Percentiles rank a stretch among this genome's conserved stretches.
These are phyloP conservation scores for Rhopilema esculentum DNA, from an alignment of 30 jellyfish, hydroid and myxozoan species.

Conservation along the genomic window DNA sequence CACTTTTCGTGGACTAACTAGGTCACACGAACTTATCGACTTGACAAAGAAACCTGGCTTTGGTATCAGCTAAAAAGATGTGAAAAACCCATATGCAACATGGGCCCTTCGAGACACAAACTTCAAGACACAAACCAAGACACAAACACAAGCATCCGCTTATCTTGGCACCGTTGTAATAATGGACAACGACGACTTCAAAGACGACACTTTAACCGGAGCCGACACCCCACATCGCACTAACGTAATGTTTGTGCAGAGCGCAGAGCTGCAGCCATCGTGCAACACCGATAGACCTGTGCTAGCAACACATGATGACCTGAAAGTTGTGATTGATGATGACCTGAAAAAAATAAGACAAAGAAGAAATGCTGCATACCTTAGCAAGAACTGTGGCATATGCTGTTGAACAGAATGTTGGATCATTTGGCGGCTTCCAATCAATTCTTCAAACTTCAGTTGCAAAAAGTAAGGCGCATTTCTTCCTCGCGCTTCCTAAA, in stretches of 20 bases:
- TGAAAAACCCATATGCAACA: conserved; percentile 6
- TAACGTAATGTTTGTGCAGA: conserved; percentile 45
- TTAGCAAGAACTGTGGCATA: conserved; percentile 14
- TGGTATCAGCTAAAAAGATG: too few species aligned
- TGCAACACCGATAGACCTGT: conserved; percentile 45
- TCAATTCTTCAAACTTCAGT: conserved; percentile 25
- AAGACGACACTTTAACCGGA: conserved; percentile 48
- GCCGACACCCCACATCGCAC: conserved; percentile 58
- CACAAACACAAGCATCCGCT: conserved; percentile 20
- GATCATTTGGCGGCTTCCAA: conserved; percentile 60
- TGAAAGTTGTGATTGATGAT: conserved; percentile 15
- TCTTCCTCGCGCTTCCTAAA: too few species aligned
- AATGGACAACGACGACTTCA: conserved; percentile 31
- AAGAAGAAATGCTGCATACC: conserved; percentile 48
- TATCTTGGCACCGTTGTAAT: conserved; percentile 58
- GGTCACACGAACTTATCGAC: too few species aligned
- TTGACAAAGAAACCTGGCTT: too few species aligned
- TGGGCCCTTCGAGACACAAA: conserved; percentile 25
- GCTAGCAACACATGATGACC: conserved; percentile 32
- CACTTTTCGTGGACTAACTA: too few species aligned
- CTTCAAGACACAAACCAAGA: too few species aligned
- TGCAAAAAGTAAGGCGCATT: conserved; percentile 37
- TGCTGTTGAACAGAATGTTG: conserved; percentile 41
- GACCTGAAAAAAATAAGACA: conserved; percentile 25
- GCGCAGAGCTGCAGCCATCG: conserved; percentile 45